Evolutionary conservation across 2,888 invertebrate species (phyloP).

Genomic region (Ichneumon xanthorius): DNA sequence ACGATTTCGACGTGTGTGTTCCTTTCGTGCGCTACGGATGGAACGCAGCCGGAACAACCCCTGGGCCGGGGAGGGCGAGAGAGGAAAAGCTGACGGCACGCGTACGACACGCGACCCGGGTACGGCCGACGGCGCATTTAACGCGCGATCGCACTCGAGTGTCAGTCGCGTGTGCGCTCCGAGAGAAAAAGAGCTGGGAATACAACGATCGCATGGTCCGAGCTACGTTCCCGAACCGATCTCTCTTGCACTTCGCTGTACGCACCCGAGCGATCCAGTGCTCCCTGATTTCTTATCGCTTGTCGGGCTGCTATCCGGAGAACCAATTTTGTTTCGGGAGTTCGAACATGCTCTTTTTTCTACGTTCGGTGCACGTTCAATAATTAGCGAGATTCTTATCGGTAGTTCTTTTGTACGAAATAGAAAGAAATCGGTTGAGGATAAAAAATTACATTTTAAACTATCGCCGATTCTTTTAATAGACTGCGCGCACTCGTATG

Average conservation of each 20-base stretch:
- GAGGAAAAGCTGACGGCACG: constrained; percentile 68
- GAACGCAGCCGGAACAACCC: constrained; percentile 56
- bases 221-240: constrained; percentile 28
- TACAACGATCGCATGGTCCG: constrained; percentile 26
- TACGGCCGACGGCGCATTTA: constrained; percentile 82
- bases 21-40: constrained; percentile 6
- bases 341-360: background rate
- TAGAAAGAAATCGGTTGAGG: background rate
- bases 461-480: background rate
- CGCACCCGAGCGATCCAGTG: background rate
- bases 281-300: constrained; percentile 41
- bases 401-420: background rate
- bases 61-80: constrained; percentile 52
- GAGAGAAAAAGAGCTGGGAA: constrained; percentile 51
- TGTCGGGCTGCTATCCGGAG: constrained; percentile 5
- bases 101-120: constrained; percentile 76
- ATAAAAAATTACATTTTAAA: constrained; percentile 26
- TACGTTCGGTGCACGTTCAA: background rate
- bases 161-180: constrained; percentile 80
- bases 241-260: constrained; percentile 21
- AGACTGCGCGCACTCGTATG: background rate
- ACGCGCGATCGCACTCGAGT: constrained; percentile 82
- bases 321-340: background rate
- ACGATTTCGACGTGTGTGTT: constrained; percentile 28
- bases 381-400: constrained; percentile 17